Base-by-base conservation (phyloP, 2,797 vertebrate genomes). In the Coracias cyanogaster region DNA sequence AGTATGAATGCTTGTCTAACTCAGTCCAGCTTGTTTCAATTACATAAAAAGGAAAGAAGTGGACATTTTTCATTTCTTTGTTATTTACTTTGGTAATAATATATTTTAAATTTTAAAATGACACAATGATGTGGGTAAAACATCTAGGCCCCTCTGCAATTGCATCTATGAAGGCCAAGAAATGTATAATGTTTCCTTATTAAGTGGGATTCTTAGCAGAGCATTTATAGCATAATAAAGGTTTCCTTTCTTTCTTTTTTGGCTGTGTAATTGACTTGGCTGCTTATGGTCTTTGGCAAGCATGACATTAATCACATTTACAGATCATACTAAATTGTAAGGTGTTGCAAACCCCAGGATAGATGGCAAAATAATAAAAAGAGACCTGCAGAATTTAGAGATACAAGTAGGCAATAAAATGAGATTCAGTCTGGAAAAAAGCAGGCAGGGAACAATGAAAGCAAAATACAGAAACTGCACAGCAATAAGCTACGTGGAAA, bases 291-390 rank as follows among this genome's bases (percentile, higher is more conserved):
- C 88, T 90, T 94, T 86, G 86, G 74, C 88, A 96, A 94, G 89
- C 65, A 87, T 25, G 61, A 58, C 57, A 66, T 71, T 81, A 95
- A 95, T 95, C 92, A 95, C 86, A 95, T 95, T 96, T 93, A 95
- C 78, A 87, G 90, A 89, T 97, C 83, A 74, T 58, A 51, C 78
- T 93, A 92, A 97, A 94, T 84, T 77, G 83, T 77, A 84, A 94
- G 88, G 51, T 90, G 73, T 92, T 96, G 67, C 81, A 89, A 95
- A 95, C 84, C 17, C 78, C 71, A 51, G 46, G 74, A 86, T 91
- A 86, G 58, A 86, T 72, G 35, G 57, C 41, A 81, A 94, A 96
- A 92, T 96, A 96, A 95, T 94, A 92, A 95, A 94, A 96, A 89
- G 74, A 69, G 86, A 90, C 60, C 64, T 67, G 54, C 49, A 91